Evolutionary conservation across 2,113 vertebrate genomes (phyloP), one percentile per base, ranked within the genome.

Genomic region (Cebidichthys violaceus): DNA sequence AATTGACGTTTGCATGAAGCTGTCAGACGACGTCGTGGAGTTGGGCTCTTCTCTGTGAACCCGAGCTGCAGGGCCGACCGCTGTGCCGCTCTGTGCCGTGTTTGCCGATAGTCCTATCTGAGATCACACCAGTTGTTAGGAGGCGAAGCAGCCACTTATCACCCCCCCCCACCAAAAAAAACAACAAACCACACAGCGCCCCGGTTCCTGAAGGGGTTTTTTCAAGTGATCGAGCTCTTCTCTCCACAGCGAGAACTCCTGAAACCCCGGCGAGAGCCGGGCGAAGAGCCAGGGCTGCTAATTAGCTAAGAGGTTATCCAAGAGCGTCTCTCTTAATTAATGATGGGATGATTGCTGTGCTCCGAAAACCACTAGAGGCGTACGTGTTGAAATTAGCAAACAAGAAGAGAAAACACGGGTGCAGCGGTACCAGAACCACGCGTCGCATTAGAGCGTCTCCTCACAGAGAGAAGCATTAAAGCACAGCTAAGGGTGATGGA

Each of bases 291-390:
- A 67, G 45, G 6, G 7, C 84, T 31, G 11, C 82, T 87, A 86
- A 87, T 86, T 86, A 76, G 79, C 52, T 10, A 13, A 43, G 82
- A 87, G 91, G 79, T 89, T 80, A 82, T 84, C 86, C 82, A 69
- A 85, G 80, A 79, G 74, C 17, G 66, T 66, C 54, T 68, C 75
- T 83, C 75, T 85, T 90, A 80, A 89, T 90, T 88, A 88, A 83
- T 18, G 81, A 83, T 72, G 64, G 74, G 45, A 39, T 57, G 88
- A 87, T 87, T 83, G 81, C 69, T 35, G 55, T 37, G 52, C 75
- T 27, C 29, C 59, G 17, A 84, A 33, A 84, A 37, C 65, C 67
- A 54, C 57, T 5, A 9, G 75, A 4, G 75, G 85, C 24, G 7
- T 6, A 27, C 39, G 4, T 43, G 45, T 83, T 85, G 75, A 43